Conservation (phyloP, 2,888 invertebrate species). For the Athalia cordata region DNA sequence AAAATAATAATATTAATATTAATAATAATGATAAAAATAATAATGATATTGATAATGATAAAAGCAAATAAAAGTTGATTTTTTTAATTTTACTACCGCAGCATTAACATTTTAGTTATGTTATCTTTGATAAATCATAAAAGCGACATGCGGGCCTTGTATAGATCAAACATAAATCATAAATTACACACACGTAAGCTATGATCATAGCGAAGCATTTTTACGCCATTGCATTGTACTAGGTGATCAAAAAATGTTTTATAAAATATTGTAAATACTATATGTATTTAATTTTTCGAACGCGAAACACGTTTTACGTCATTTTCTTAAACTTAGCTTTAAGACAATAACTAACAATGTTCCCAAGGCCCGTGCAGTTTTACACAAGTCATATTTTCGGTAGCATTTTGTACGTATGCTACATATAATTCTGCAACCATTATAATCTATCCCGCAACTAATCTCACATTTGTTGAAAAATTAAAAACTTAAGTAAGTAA, state of each 20-base stretch:
- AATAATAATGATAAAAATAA: conserved; percentile 22
- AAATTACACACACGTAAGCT: conserved; percentile 27
- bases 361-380: conserved; percentile 41
- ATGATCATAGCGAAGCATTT: conserved; percentile 29
- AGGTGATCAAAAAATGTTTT: conserved; percentile 35
- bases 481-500: conserved; percentile 6
- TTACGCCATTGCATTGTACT: conserved; percentile 32
- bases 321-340: conserved; percentile 35
- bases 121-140: conserved; percentile 38
- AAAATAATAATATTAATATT: conserved; percentile 33
- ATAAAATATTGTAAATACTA: conserved; percentile 43
- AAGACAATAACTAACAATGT: conserved; percentile 42
- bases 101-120: conserved; percentile 32
- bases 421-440: conserved; percentile 19
- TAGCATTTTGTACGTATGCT: conserved; percentile 42
- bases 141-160: conserved; percentile 41
- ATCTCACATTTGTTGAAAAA: conserved; percentile 33
- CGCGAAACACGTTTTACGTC: conserved; percentile 20
- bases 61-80: conserved; percentile 31
- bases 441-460: conserved; percentile 37
- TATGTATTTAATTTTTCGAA: conserved; percentile 42
- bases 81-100: conserved; percentile 24
- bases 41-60: not conserved
- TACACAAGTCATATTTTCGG: conserved; percentile 31
- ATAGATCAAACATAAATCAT: conserved; percentile 42